Evolutionary conservation across 2,797 vertebrate species (phyloP).

Genomic region (Rhinogobio ventralis): DNA sequence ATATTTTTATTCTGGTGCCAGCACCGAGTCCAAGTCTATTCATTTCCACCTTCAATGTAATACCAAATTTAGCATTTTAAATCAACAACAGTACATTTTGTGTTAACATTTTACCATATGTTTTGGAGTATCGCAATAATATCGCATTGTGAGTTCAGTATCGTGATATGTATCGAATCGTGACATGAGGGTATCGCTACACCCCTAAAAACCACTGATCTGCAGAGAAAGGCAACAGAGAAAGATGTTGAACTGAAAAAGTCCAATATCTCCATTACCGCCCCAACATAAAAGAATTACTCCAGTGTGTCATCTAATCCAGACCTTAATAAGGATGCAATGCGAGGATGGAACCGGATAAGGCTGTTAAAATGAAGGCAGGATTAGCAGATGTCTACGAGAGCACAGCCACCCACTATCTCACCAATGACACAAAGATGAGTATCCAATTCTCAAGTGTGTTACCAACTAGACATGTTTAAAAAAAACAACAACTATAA

Average conservation of each 20-base stretch:
- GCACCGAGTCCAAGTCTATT: no score
- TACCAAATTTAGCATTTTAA: no score
- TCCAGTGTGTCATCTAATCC: slow-evolving; percentile 51
- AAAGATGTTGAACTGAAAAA: background rate
- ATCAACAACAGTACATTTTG: no score
- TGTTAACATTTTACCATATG: no score
- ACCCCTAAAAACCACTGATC: background rate
- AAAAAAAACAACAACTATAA: background rate
- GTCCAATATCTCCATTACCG: background rate
- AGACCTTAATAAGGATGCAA: slow-evolving; percentile 40
- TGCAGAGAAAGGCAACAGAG: background rate
- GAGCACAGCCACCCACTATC: slow-evolving; percentile 12
- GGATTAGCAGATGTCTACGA: slow-evolving; percentile 29
- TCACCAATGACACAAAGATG: background rate
- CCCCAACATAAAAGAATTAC: slow-evolving; percentile 41
- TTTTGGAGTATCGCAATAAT: no score
- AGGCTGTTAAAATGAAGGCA: slow-evolving; percentile 50
- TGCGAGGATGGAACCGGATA: slow-evolving; percentile 25
- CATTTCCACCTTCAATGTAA: no score
- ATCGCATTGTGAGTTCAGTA: no score
- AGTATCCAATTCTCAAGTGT: slow-evolving; percentile 10
- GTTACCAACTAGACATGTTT: background rate
- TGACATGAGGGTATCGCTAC: no score
- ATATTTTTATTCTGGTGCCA: no score
- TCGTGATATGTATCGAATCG: no score